Conservation (phyloP, 2,113 vertebrate genomes). For the Patagioenas fasciata region DNA sequence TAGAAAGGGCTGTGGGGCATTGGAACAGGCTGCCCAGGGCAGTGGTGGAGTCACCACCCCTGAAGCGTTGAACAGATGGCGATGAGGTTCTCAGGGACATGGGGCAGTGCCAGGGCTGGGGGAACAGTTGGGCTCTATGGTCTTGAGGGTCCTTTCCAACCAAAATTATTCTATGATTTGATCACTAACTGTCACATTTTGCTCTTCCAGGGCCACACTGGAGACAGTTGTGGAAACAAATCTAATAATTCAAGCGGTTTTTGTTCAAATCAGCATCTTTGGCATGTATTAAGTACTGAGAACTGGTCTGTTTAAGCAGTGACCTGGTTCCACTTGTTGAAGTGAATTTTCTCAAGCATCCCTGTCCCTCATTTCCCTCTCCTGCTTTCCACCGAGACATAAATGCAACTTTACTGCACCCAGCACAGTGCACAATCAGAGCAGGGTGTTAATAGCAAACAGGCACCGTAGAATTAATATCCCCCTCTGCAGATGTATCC, state of each 20-base stretch:
- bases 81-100: too few relatives aligned
- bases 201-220: not conserved
- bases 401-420: not conserved
- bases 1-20: too few relatives aligned
- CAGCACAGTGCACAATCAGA: not conserved
- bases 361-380: not conserved
- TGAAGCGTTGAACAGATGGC: too few relatives aligned
- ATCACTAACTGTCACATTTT: not conserved
- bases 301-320: not conserved
- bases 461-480: not conserved
- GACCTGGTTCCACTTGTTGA: not conserved
- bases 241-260: not conserved
- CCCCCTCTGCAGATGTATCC: not conserved
- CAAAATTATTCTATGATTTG: too few relatives aligned
- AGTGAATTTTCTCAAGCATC: not conserved
- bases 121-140: too few relatives aligned
- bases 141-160: too few relatives aligned
- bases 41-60: too few relatives aligned
- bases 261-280: not conserved
- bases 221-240: rapidly evolving
- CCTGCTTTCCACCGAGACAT: not conserved
- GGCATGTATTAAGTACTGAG: not conserved
- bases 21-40: too few relatives aligned
- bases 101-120: too few relatives aligned
- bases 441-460: slow-evolving; percentile 11